Percentiles rank a stretch among this genome's conserved stretches.
Evolutionary conservation across 1,140 invertebrate species (phyloP).

Genomic region (Drosophila lacertosa): DNA sequence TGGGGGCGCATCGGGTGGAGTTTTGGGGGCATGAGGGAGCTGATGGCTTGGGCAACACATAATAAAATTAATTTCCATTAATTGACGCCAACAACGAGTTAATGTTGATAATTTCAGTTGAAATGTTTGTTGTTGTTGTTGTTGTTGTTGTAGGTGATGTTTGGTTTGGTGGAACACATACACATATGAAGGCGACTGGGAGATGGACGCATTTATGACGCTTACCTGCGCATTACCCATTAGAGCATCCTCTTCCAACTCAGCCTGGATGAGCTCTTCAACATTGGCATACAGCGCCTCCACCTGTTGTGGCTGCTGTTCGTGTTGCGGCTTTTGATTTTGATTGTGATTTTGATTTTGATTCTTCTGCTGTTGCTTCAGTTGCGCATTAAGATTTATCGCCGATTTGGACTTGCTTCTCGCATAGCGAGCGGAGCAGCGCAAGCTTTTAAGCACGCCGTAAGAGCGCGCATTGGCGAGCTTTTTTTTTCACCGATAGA

Average conservation of each 20-base stretch:
- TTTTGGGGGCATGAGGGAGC: conserved; percentile 1
- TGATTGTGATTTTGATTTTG: conserved; percentile 37
- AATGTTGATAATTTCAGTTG: conserved; percentile 8
- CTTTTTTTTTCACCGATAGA: conserved; percentile 40
- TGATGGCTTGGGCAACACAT: conserved; percentile 41
- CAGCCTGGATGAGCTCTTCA: conserved; percentile 44
- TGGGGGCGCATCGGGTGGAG: conserved; percentile 3
- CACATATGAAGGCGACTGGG: conserved; percentile 42
- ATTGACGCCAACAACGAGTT: conserved; percentile 26
- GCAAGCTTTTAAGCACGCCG: conserved; percentile 68
- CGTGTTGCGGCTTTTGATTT: conserved; percentile 21
- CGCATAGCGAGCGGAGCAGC: conserved; percentile 66
- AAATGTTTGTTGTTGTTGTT: conserved; percentile 19
- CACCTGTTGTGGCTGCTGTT: conserved; percentile 22
- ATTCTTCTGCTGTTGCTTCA: conserved; percentile 62
- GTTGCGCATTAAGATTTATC: conserved; percentile 67
- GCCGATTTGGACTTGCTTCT: conserved; percentile 70
- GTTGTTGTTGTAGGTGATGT: conserved; percentile 9
- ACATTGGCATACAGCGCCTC: conserved; percentile 60
- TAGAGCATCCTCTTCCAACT: conserved; percentile 59
- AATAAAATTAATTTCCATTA: conserved; percentile 69
- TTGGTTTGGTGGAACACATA: conserved; percentile 35
- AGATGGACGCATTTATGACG: conserved; percentile 27
- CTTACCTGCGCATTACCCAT: conserved; percentile 77
- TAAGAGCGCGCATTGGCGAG: conserved; percentile 70